Evolutionary conservation across 2,888 invertebrate genomes (phyloP), one percentile per base, ranked within the genome.

Genomic region (Eupeodes latifasciatus): DNA sequence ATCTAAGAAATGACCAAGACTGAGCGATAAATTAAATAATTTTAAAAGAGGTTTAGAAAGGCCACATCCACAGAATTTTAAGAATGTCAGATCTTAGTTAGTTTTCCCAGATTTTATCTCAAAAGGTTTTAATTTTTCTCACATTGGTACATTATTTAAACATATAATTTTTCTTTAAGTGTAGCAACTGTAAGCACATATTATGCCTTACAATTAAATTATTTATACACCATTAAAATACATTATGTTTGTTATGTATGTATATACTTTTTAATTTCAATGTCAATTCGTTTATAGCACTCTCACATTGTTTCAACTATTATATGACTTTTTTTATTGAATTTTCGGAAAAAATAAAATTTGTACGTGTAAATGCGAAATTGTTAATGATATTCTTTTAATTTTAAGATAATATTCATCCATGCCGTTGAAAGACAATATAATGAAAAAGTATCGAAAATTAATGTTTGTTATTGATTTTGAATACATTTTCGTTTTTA

Each of bases 311-410:
- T 27, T 66, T 44, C 5, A 47, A 9, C 40, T 66, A 10, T 9
- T 16, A 14, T 9, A 34, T 16, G 44, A 47, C 10, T 64, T 47
- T 7, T 40, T 4, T 7, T 40, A 40, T 40, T 7, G 44, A 12
- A 66, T 47, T 66, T 66, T 47, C 14, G 11, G 64, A 47, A 19
- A 47, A 64, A 64, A 34, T 16, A 59, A 64, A 5, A 57, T 19
- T n/a, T 64, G 47, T 47, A 64, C 47, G 44, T 47, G 5, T 5
- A 40, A 3, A 44, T 47, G n/a, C 12, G 19, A 44, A 64, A 44
- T 64, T 44, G 11, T 44, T 44, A 44, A 44, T 19, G 44, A 64
- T 19, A 64, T 19, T n/a, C 9, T 27, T 27, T 27, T n/a, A 36
- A 5, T 11, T 16, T 11, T 34, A 36, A 36, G n/a, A 61, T 6